Base-by-base conservation (phyloP, 2,113 vertebrate species). In the Chlorodrepanis virens region DNA sequence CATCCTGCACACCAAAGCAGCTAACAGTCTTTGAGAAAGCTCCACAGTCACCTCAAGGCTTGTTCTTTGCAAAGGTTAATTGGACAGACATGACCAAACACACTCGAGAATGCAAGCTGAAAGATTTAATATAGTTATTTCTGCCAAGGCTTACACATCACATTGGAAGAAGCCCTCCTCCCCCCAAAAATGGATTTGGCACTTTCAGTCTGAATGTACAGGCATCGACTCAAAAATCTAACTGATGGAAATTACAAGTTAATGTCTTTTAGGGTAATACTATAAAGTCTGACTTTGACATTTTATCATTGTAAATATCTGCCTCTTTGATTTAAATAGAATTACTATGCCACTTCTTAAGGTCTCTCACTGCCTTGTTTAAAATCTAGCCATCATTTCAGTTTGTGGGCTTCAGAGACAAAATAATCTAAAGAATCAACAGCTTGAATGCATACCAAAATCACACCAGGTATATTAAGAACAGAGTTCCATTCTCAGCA, bases 391-490 rank as follows among this genome's bases (percentile, higher is more conserved):
- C 35, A 80, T 44, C 37, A 53, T 78, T 95, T 83, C 77, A 71
- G 72, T 57, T 82, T 92, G 64, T 44, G 52, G 54, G 65, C 52
- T 86, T 71, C 72, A 70, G 45, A 90, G 86, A 80, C 63, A 78
- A 95, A 94, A 93, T 20, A 86, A 61, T 56, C 76, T 78, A 44
- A 83, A 80, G 78, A 93, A 91, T 54, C 90, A 93, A 83, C 71
- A 94, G 90, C 72, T 86, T 60, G 56, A 67, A 89, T 5, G 31
- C 11, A 8, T 35, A 86, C 13, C 49, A 90, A 84, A 94, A 81
- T 71, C 63, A 83, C 74, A 90, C 5, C 56, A 96, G 68, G 76
- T 92, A 86, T 68, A 92, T 74, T 90, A 83, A 92, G 93, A 96
- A 94, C 70, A 81, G 52, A 2, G 22, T 84, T 92, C 77, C 69